Base-by-base conservation (phyloP, 53 echinoderm and acorn worm genomes). In the Echinarachnius parma region DNA sequence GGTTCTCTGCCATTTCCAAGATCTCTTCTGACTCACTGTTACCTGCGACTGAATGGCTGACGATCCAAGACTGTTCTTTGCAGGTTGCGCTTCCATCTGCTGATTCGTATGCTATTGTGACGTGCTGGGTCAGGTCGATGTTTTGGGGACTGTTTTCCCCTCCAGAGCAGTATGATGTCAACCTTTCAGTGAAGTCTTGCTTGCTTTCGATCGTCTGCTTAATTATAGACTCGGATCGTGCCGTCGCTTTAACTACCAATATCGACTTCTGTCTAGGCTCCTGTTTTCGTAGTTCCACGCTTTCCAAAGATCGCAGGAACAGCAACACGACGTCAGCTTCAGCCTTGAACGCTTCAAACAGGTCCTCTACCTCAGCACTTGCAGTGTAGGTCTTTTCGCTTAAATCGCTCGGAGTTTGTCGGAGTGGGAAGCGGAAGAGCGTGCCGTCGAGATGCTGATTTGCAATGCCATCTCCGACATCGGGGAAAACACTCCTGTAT, bases 371-470 rank as follows among this genome's bases (percentile, higher is more conserved):
- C 16, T 77, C 59, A 26, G 63, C 56, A 0, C 82, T 57, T 49
- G 75, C 64, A 10, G 22, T 58, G 37, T 81, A 86, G 2, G 78
- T 65, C 22, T 64, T 79, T 4, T 53, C 74, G 27, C 84, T 81
- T 32, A 94, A 24, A 10, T 46, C 21, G 19, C 83, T 80, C 0
- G 66, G 25, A 1, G 44, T 35, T 20, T 15, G 53, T 14, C 93
- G 83, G n/a, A 93, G 49, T 11, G 94, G 94, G 31, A 93, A 93
- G 8, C 94, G 81, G 45, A 93, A 86, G 20, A 93, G n/a, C 2
- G 94, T 86, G n/a, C 94, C 94, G 11, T 84, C 54, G 47, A 86
- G 78, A 9, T 46, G 31, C 4, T 69, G 75, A 11, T 44, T 4
- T 11, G 65, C 7, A 19, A 42, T 28, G 5, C 82, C 67, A 25